Evolutionary conservation across 2,113 vertebrate genomes (phyloP), one percentile per base, ranked within the genome.

Genomic region (Poeciliopsis prolifica): DNA sequence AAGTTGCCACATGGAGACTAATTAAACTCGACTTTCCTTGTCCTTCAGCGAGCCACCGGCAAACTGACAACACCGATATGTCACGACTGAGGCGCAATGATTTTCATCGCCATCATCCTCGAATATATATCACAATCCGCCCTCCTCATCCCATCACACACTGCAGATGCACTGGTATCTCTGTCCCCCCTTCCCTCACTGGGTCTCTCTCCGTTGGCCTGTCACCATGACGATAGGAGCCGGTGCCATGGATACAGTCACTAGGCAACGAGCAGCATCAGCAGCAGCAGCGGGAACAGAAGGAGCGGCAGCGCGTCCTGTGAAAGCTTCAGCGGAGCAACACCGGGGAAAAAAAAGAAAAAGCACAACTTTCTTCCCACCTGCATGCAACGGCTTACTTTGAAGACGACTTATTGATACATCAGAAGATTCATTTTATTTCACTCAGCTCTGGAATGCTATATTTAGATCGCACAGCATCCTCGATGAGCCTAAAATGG

Each of bases 211-310:
- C 85, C 84, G 83, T 82, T 76, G 74, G 85, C 78, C 86, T 81
- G 78, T 92, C 86, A 91, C 92, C 91, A 93, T 93, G 89, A 86
- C 90, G 81, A 91, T 92, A 82, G 76, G 84, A 92, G 87, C 87
- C 54, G 33, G 89, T 81, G 86, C 82, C 81, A 83, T 84, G 84
- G 88, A 88, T 90, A 85, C 90, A 89, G 89, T 93, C 84, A 86
- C 92, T 92, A 92, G 84, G 91, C 92, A 93, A 93, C 92, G 84
- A 17, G 87, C 90, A 89, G 88, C 91, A 92, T 88, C 88, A 89
- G n/a, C 87, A 86, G 44, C 87, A 86, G 51, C 80, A 75, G 51
- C 48, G 79, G 84, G 40, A 78, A 79, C 74, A 81, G 54, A 61
- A 73, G 70, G 64, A 86, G 60, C 85, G 86, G 78, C 85, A 83